These are phyloP conservation scores for Trachops cirrhosus DNA, from an alignment of 2,797 vertebrate species.

Conservation along the genomic window DNA sequence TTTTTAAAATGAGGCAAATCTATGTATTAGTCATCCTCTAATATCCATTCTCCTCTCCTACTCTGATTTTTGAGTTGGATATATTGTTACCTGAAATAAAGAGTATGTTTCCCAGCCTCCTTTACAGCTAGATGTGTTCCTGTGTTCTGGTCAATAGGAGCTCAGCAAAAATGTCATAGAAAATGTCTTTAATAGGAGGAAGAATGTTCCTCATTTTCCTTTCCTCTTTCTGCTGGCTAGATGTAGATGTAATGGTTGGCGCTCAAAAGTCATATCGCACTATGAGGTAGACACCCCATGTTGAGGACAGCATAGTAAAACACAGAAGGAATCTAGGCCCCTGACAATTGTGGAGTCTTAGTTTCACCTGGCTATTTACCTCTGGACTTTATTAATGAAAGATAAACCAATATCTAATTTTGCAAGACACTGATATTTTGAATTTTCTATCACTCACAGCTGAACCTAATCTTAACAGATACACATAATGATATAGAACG, in stretches of 20 bases:
- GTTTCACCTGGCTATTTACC: background rate
- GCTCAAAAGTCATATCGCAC: background rate
- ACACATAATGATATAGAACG: background rate
- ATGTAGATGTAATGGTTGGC: background rate
- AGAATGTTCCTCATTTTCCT: background rate
- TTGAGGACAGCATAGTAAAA: background rate
- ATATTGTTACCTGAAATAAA: background rate
- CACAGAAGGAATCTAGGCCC: background rate
- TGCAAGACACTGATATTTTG: background rate
- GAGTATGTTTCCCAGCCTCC: background rate
- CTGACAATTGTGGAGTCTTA: background rate
- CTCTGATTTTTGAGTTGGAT: background rate
- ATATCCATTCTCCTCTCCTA: background rate
- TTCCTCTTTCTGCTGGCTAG: background rate
- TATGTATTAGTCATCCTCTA: background rate
- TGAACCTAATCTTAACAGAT: slow-evolving; percentile 23
- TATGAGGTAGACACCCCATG: background rate
- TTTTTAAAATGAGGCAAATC: slow-evolving; percentile 19
- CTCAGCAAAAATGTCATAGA: background rate
- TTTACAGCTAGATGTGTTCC: background rate
- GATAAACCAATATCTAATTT: background rate
- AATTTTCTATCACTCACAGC: background rate
- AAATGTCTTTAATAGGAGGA: background rate
- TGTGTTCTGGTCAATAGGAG: background rate
- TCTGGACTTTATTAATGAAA: background rate